phyloP scores from a whole-genome alignment of 2,888 invertebrate species.

The Cephus runcator region DNA sequence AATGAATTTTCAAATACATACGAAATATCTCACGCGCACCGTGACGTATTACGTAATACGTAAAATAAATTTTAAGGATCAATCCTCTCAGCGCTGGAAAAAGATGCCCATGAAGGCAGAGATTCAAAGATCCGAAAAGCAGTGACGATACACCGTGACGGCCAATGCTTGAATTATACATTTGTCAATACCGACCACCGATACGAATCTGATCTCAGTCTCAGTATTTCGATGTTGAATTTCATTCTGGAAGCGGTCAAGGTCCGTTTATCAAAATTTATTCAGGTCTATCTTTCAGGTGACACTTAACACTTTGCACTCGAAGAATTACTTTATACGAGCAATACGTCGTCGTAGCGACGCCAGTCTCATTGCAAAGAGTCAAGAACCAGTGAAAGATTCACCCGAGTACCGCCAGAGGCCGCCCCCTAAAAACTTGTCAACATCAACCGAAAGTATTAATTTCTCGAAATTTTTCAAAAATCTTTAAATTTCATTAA shows the following conservation, averaged over 20 bases:
- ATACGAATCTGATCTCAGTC: slow-evolving; percentile 41
- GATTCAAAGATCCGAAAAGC: background rate
- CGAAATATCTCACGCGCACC: background rate
- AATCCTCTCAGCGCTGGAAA: background rate
- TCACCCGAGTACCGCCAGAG: background rate
- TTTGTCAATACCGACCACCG: slow-evolving; percentile 33
- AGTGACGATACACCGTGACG: background rate
- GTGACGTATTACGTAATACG: background rate
- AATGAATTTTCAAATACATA: background rate
- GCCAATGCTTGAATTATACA: slow-evolving; percentile 48
- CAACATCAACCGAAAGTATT: background rate
- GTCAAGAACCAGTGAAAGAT: background rate
- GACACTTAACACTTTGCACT: background rate
- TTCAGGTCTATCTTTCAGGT: slow-evolving; percentile 8
- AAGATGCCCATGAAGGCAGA: background rate
- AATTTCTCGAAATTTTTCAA: background rate
- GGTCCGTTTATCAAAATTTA: slow-evolving; percentile 29
- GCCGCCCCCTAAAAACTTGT: background rate
- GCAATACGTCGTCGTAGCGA: too few relatives aligned
- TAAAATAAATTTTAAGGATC: background rate
- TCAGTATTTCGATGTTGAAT: slow-evolving; percentile 49
- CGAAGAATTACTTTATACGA: too few relatives aligned
- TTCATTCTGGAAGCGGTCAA: slow-evolving; percentile 47
- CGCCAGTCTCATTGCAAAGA: too few relatives aligned
- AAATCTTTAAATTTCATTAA: background rate